A percentile compares a stretch with the other conserved stretches of the same genome.
Evolutionary conservation across 2,888 invertebrate genomes (phyloP).

Genomic region (Stenodera caucasica): DNA sequence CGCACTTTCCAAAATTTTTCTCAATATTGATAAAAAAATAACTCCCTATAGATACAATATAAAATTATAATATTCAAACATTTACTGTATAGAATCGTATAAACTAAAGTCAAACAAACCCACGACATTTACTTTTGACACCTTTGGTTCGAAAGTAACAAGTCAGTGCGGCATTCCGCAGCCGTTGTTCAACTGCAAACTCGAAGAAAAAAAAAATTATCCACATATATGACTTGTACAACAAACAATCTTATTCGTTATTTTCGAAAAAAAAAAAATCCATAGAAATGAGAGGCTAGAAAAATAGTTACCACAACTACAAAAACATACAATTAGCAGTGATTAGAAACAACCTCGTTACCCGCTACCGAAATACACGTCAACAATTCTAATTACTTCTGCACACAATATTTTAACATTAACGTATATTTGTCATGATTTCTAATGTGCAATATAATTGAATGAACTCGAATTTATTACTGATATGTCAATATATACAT

Average conservation of each 20-base stretch:
- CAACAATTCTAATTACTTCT: conserved; percentile 53
- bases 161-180: conserved; percentile 52
- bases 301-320: conserved; percentile 31
- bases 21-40: too few species aligned
- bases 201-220: not conserved
- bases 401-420: conserved; percentile 49
- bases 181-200: conserved; percentile 31
- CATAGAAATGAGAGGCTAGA: conserved; percentile 24
- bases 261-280: too few species aligned
- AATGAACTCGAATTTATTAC: conserved; percentile 3
- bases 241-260: too few species aligned
- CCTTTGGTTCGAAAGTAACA: conserved; percentile 55
- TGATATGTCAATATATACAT: not conserved
- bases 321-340: conserved; percentile 53
- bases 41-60: not conserved
- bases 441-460: conserved; percentile 17
- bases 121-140: conserved; percentile 54
- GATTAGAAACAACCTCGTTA: conserved; percentile 54
- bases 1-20: too few species aligned
- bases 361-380: conserved; percentile 56
- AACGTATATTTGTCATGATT: conserved; percentile 43
- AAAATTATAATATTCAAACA: conserved; percentile 25
- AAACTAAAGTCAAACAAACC: conserved; percentile 45
- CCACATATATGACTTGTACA: not conserved
- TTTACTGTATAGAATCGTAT: conserved; percentile 32